Evolutionary conservation across 2,888 invertebrate species (phyloP), one percentile per base, ranked within the genome.

Genomic region (Drymonia ruficornis): DNA sequence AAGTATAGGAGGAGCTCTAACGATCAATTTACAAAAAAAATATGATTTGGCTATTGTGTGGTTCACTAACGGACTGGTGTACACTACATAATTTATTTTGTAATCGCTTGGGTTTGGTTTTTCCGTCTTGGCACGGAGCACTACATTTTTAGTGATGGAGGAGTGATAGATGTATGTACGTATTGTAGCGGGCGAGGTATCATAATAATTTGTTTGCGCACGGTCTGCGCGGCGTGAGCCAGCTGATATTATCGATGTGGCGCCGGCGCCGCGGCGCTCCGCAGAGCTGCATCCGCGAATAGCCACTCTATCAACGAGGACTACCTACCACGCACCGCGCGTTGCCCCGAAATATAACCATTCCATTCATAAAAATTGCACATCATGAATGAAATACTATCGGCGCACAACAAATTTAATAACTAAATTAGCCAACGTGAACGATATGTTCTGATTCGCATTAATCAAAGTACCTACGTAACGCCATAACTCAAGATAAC

Each of bases 401-500:
- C 76, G 64, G 76, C 70, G 66, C 58, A 72, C 74, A 78, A 65
- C 78, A 74, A 80, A 84, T 84, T 83, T 62, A 80, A 78, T 73
- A 70, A 75, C 74, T 78, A 81, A 83, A 89, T 82, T 74, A 84
- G 76, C 74, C 81, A 80, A 75, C 80, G 71, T 76, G 19, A 23
- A 63, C 65, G 28, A 42, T 19, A 59, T 81, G 80, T 80, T 84
- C 80, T 84, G 81, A 79, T 70, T 67, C 73, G 78, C 72, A 72
- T 73, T 72, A 75, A 77, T 77, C 74, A 75, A 81, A 81, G 78
- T 80, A n/a, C n/a, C n/a, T n/a, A 76, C 72, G 73, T 80, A 76
- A 73, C 65, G 61, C 76, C 61, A 88, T 91, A 81, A 85, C 86
- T 89, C 86, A 87, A 87, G 89, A 91, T 89, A 90, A 84, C 78